Base-by-base conservation (phyloP, 2,888 invertebrate genomes). In the Sthenelais limicola region DNA sequence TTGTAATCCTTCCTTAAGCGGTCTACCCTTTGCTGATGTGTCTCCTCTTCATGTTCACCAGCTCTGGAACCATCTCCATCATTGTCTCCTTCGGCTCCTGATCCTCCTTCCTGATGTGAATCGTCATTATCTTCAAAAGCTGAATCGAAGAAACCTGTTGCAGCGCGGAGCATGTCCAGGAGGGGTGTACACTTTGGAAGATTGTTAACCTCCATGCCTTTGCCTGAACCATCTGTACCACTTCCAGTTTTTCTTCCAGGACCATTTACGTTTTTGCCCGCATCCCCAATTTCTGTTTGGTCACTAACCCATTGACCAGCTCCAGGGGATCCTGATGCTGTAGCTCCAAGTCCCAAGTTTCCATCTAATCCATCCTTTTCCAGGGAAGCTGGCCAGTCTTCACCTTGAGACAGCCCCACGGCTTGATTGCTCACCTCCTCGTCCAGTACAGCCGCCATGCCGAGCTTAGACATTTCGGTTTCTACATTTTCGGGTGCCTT, bases 391-490 rank as follows among this genome's bases (percentile, higher is more conserved):
- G 30, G 30, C 28, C 24, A 7, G 52, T 52, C 52, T 30, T 21
- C 30, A 30, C 24, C 3, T 3, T 30, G 28, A n/a, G 52, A 52
- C 48, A 3, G 4, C 5, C 49, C 43, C 12, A 12, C 43, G 43
- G 21, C 24, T 5, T n/a, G 21, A n/a, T 32, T 18, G 18, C 32
- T 12, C 18, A 5, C 5, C 21, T 26, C 54, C 5, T 56, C 56
- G 33, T 56, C 56, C 30, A 30, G 32, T 18, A 32, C 56, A n/a
- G 30, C 56, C 7, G 4, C 30, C 30, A 56, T 18, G 32, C 33
- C 56, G n/a, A 56, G 30, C 32, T 56, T 56, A 33, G 56, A 56
- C 56, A 56, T 56, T 33, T 56, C 56, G 3, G 56, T 56, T 33
- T 56, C 56, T 28, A 56, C 33, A 7, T 56, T 18, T 21, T 56